Evolutionary conservation across 2,888 invertebrate species (phyloP), one percentile per base, ranked within the genome.

Genomic region (Latrodectus hesperus): DNA sequence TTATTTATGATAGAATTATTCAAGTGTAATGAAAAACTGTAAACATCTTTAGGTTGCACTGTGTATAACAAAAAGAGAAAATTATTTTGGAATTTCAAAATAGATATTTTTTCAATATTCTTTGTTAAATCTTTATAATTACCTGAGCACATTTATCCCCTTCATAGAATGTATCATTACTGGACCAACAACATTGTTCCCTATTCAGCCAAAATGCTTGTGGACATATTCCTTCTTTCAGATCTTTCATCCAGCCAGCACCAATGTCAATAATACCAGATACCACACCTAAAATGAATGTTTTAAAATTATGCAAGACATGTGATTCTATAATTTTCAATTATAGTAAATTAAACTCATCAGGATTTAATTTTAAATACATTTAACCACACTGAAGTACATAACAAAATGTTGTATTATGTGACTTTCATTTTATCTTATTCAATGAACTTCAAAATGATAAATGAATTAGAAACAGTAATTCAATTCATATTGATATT

Each of bases 111-210:
- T 11, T n/a, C 11, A 60, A 60, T n/a, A 60, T n/a, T n/a, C 14
- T 60, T 14, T 60, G 11, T 10, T 9, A 8, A n/a, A 12, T 8
- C 4, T 60, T 26, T 12, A 38, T 38, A 14, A n/a, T 11, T 67
- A 88, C 89, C 85, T 90, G 89, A 10, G 84, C 67, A 88, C 90
- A 90, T 71, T 89, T 84, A 22, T 91, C 91, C 17, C 91, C 90
- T 89, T 92, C 92, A 85, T 91, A 92, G n/a, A 90, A 90, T 8
- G 93, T 92, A 88, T 93, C 92, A 90, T 93, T 93, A 1, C 93
- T 92, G 6, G 93, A 92, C 94, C 94, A 94, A 90, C 94, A 94
- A 90, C 94, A 94, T 90, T 94, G 94, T 90, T 94, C 93, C 64
- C 92, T 91, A 90, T 94, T 94, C 60, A 94, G 91, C 93, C 94